Percentiles rank a stretch among this genome's conserved stretches.
phyloP scores from a whole-genome alignment of 1,140 invertebrate species.

The Berghia stephanieae region DNA sequence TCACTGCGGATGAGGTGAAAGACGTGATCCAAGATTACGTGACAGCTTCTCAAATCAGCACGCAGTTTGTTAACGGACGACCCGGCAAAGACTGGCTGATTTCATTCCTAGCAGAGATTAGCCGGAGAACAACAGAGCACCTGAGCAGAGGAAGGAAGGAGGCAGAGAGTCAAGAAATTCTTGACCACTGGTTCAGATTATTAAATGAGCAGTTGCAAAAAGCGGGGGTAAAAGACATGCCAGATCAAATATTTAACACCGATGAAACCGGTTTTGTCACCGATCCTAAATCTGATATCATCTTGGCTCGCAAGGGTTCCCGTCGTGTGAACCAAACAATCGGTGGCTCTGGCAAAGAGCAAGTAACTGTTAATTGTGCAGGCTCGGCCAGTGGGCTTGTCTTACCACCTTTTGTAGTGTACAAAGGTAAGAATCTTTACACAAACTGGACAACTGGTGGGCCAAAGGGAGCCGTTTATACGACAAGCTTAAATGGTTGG shows the following conservation, averaged over 20 bases:
- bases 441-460: slow-evolving; percentile 27
- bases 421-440: slow-evolving; percentile 35
- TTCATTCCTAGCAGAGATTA: slow-evolving; percentile 12
- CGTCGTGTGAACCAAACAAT: slow-evolving; percentile 18
- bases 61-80: slow-evolving; percentile 10
- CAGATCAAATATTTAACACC: slow-evolving; percentile 28
- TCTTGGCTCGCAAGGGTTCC: slow-evolving; percentile 15
- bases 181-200: slow-evolving; percentile 17
- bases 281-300: slow-evolving; percentile 16
- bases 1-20: slow-evolving; percentile 18
- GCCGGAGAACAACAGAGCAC: slow-evolving; percentile 1
- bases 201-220: too few species aligned
- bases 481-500: slow-evolving; percentile 27
- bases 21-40: slow-evolving; percentile 8
- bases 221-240: too few species aligned
- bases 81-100: slow-evolving; percentile 21
- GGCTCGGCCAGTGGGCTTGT: slow-evolving; percentile 24
- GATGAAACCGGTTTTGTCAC: slow-evolving; percentile 31
- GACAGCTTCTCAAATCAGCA: neutral
- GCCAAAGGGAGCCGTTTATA: slow-evolving; percentile 24
- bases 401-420: slow-evolving; percentile 30
- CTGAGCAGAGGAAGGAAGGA: neutral
- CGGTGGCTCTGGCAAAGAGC: slow-evolving; percentile 16
- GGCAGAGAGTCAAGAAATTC: slow-evolving; percentile 5
- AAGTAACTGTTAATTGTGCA: slow-evolving; percentile 21